A percentile compares a stretch with the other conserved stretches of the same genome.
Evolutionary conservation across 2,797 vertebrate genomes (phyloP).

Genomic region (Parotocinclus haroldoi): DNA sequence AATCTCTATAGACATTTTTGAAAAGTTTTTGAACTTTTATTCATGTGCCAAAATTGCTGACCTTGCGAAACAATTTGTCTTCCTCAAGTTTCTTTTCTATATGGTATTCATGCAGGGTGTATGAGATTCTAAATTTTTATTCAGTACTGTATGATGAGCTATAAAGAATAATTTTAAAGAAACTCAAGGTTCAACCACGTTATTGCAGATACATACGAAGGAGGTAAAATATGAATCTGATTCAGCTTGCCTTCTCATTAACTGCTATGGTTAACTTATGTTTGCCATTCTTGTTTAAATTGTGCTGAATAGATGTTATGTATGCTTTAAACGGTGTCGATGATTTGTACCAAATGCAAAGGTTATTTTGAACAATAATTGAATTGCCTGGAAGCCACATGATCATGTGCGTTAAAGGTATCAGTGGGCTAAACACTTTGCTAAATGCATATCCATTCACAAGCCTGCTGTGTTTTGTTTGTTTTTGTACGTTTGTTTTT

Average conservation of each 20-base stretch:
- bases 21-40: constrained; percentile 22
- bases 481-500: no score
- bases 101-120: background rate
- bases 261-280: constrained; percentile 12
- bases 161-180: background rate
- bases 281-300: constrained; percentile 19
- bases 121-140: constrained; percentile 1
- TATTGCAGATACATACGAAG: background rate
- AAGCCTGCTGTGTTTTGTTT: no score
- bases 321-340: constrained; percentile 17
- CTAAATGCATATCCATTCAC: no score
- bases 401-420: no score
- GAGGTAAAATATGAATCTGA: constrained; percentile 2
- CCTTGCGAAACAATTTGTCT: background rate
- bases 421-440: no score
- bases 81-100: constrained; percentile 14
- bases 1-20: constrained; percentile 17
- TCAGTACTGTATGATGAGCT: constrained; percentile 23
- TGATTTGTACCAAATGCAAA: constrained; percentile 24
- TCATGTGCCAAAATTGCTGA: constrained; percentile 40
- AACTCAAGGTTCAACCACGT: constrained; percentile 2
- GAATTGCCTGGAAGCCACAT: no score
- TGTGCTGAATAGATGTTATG: constrained; percentile 21
- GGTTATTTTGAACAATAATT: no score
- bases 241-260: background rate